Percentiles rank a stretch among this genome's conserved stretches.
These are phyloP conservation scores for Hippocampus comes DNA, from an alignment of 2,113 vertebrate species.

Conservation along the genomic window DNA sequence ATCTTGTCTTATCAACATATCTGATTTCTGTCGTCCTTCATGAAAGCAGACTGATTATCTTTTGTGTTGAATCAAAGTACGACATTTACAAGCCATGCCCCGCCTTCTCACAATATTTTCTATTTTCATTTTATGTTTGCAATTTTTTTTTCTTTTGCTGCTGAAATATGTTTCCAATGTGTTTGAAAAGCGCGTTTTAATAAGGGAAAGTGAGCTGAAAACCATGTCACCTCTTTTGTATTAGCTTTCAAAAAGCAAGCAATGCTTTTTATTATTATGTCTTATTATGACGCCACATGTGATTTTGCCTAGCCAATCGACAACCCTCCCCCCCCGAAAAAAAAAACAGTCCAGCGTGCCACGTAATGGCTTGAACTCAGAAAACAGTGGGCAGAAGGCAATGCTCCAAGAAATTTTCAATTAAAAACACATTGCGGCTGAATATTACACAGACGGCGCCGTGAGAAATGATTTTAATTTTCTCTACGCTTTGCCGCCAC, in stretches of 20 bases:
- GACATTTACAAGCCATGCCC: no score
- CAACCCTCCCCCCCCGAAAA: neutral
- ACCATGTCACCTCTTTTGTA: no score
- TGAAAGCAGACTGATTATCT: no score
- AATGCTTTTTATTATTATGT: neutral
- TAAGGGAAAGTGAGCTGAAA: no score
- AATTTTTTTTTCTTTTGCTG: no score
- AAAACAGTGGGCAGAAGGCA: neutral
- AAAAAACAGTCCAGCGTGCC: neutral
- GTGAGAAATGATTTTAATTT: conserved; percentile 6
- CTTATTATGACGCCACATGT: neutral
- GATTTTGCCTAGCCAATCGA: neutral
- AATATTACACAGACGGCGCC: neutral
- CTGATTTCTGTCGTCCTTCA: no score
- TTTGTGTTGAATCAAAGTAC: no score
- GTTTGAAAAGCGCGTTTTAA: no score
- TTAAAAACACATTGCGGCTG: conserved; percentile 17
- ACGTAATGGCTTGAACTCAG: neutral
- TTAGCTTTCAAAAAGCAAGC: neutral
- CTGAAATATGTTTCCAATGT: no score
- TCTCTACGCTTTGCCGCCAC: conserved; percentile 21
- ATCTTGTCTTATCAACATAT: no score
- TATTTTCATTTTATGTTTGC: no score
- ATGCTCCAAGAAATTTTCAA: neutral
- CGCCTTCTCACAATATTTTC: no score